Evolutionary conservation across 2,888 invertebrate species (phyloP), one percentile per base, ranked within the genome.

Genomic region (Acheta domesticus): DNA sequence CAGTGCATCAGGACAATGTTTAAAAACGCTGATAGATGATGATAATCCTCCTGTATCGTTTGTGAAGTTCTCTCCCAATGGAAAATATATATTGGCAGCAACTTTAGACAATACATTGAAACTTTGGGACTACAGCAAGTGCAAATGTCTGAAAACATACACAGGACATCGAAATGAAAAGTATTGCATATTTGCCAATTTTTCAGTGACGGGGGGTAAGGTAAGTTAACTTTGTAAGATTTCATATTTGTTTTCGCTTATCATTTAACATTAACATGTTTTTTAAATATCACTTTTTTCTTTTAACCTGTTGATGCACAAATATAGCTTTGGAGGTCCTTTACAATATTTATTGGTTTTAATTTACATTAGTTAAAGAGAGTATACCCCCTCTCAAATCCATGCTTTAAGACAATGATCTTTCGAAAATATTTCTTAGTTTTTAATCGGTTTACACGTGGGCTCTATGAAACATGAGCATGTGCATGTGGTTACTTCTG

Each of bases 21-120:
- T 99, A 84, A 99, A 99, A 89, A 99, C 99, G 0, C 89, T 99
- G 21, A 99, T 99, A 85, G 99, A 99, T 86, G 98, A 99, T 86
- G 99, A 99, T 86, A 99, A 99, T 88, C 99, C 99, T 14, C 99
- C 99, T 0, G 99, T 99, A 14, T 99, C 99, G 12, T 99, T 99
- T 88, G 99, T 99, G 0, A 99, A 99, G 87, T 99, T 99, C 88
- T 99, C 99, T 77, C 99, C 99, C 0, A 99, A 99, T 87, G 99
- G 99, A 84, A 99, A 99, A 88, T 99, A 99, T 86, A 99, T 99
- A 82, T 89, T 99, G 83, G 98, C 99, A 20, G 99, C 99, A 12
- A 99, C 99, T 0, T 88, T 99, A 80, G 99, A 99, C 88, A 99
- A 98, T 87, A 98, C 98, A 1, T 90, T 99, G 21, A 99, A 99